Base-by-base conservation (phyloP, 37 sponge, comb jelly and placozoan species). In the Trichoplax adhaerens region DNA sequence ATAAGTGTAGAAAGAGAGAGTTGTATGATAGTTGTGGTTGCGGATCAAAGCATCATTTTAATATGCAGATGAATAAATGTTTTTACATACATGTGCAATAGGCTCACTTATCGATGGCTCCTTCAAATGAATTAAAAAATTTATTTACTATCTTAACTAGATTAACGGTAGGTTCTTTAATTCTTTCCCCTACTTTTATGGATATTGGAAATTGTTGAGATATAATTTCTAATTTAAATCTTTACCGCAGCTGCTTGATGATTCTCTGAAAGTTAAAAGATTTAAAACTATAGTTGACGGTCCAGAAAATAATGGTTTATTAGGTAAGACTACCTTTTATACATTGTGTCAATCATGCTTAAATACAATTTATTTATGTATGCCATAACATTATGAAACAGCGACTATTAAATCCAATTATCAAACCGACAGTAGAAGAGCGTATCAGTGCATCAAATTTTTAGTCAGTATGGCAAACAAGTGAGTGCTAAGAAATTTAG, bases 391-490 rank as follows among this genome's bases (percentile, higher is more conserved):
- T 29, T 29, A 29, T 29, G 29, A 29, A 29, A 29, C 29, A 29
- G 29, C 29, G 29, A 29, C 29, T 29, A 29, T 29, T 29, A 29
- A 29, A 29, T 29, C 29, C 29, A 29, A 29, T 29, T 29, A 29
- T 29, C 29, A 29, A 29, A 29, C 29, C 5, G 97, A 91, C 69
- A 68, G 83, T 56, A 87, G 79, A 77, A 83, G 86, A 66, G 82
- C 91, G 1, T 95, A 95, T 72, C 91, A 88, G 64, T 86, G 86
- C 2, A 79, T 95, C 81, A 95, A 95, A 74, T 95, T 90, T 70
- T 65, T 87, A 1, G 85, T 91, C 4, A 79, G 80, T 54, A 81
- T 91, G 3, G 88, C 85, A 3, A 87, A 84, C 79, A 84, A 64
- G 85, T 84, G 4, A 84, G 77, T 74, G 29, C 29, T 29, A 29